Evolutionary conservation across 2,113 vertebrate species (phyloP).

Genomic region (Bagarius yarrelli): DNA sequence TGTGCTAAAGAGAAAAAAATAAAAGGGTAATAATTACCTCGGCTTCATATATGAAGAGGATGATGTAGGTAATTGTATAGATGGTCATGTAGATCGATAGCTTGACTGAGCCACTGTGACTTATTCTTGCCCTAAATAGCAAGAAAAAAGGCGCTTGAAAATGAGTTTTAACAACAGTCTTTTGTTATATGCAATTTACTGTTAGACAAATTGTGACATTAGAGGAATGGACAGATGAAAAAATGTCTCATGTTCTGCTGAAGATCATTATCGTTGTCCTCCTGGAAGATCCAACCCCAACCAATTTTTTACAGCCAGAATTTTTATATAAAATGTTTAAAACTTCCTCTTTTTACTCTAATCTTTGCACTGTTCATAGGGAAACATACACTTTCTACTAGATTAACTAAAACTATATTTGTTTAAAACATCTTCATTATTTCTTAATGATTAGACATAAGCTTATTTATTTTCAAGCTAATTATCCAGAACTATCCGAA

Average conservation of each 20-base stretch:
- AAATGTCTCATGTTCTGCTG: not conserved
- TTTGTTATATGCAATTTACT: not conserved
- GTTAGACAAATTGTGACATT: not conserved
- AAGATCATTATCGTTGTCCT: not conserved
- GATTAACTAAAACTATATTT: not conserved
- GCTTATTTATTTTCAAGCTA: not conserved
- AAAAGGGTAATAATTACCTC: slow-evolving; percentile 69
- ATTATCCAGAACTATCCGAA: not conserved
- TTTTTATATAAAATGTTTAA: not conserved
- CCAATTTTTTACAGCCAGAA: not conserved
- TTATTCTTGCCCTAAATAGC: slow-evolving; percentile 82
- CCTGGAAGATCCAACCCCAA: not conserved
- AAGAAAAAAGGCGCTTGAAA: slow-evolving; percentile 35
- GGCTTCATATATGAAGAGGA: slow-evolving; percentile 88
- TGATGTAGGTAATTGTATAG: slow-evolving; percentile 87
- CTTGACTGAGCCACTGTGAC: slow-evolving; percentile 87
- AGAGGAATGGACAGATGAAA: not conserved
- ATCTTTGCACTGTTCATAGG: no score
- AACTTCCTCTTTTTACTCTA: not conserved
- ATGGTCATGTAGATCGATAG: slow-evolving; percentile 91
- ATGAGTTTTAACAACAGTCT: no score
- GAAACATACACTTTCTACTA: not conserved
- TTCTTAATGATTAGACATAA: not conserved
- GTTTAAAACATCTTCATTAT: not conserved
- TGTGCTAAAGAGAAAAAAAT: not conserved